Evolutionary conservation across 2,113 vertebrate genomes (phyloP), one percentile per base, ranked within the genome.

Genomic region (Bos indicus): DNA sequence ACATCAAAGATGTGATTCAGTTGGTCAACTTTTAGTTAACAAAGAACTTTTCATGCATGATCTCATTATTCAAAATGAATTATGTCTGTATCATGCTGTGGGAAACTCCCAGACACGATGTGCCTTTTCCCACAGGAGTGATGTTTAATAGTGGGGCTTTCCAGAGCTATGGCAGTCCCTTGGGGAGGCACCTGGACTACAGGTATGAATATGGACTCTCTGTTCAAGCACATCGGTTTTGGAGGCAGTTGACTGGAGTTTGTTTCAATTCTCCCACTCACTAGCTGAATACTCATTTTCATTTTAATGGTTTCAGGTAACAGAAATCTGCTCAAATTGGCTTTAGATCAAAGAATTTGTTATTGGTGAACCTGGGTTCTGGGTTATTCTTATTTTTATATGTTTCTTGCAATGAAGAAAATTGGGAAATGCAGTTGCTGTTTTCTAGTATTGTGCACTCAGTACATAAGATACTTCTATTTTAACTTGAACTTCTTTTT

Each of bases 341-440:
- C 33, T 74, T 3, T 30, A 33, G 26, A 16, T 64, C 25, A 77
- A 74, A 23, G 46, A 85, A 33, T 95, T 78, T 91, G 48, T 48
- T 92, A 40, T 40, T 59, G 23, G 67, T 74, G n/a, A 62, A 64
- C 54, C 33, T 60, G 19, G 21, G 17, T 71, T 94, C 85, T 60
- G 19, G 71, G 54, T 78, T 21, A 43, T 90, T 86, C 78, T 60
- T 71, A 26, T 30, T 52, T 52, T 89, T 78, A 82, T 36, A 40
- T 88, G 48, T 94, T 97, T 95, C 40, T 33, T 80, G 36, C 25
- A 81, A n/a, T 88, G 67, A 89, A 89, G 71, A 81, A 71, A 94
- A 89, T 62, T 92, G 30, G 59, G 46, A 62, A 92, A 51, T n/a
- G 19, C 30, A 19, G 12, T 9, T 57, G 54, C 40, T 51, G 21